Evolutionary conservation across 2,113 vertebrate species (phyloP).

Genomic region (Phoxinus phoxinus): DNA sequence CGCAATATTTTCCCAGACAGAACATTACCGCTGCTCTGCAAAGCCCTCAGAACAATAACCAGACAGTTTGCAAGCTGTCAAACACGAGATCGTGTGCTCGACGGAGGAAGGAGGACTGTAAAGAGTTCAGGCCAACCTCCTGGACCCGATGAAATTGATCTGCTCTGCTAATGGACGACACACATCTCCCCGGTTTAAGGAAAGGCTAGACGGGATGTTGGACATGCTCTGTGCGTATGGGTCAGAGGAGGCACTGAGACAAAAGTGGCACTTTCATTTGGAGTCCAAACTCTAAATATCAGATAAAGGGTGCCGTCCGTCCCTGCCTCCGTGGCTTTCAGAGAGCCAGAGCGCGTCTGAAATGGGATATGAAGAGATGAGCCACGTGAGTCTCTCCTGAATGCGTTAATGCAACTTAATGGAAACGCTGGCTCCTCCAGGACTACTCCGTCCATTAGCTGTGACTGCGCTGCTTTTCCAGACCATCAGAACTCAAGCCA

Average conservation of each 20-base stretch:
- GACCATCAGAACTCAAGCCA: constrained; percentile 27
- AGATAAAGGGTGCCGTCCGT: constrained; percentile 9
- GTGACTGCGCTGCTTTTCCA: constrained; percentile 63
- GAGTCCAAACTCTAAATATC: constrained; percentile 3
- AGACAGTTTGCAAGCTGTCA: constrained; percentile 1
- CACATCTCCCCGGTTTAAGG: constrained; percentile 30
- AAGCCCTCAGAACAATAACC: background rate
- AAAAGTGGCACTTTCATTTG: constrained; percentile 13
- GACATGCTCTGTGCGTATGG: constrained; percentile 28
- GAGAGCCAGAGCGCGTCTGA: constrained; percentile 56
- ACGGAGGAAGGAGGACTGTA: background rate
- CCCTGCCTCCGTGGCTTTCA: constrained; percentile 1
- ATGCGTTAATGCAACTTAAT: constrained; percentile 80
- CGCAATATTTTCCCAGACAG: background rate
- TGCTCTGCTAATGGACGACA: constrained; percentile 47
- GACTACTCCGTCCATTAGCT: constrained; percentile 78
- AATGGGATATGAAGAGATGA: constrained; percentile 75
- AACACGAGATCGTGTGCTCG: background rate
- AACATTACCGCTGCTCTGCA: background rate
- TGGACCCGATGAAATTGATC: constrained; percentile 48
- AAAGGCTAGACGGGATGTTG: constrained; percentile 41
- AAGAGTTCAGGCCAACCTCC: constrained; percentile 27
- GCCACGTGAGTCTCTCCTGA: constrained; percentile 71
- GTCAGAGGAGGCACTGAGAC: constrained; percentile 10
- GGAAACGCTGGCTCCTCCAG: constrained; percentile 76